Percentiles rank a stretch among this genome's conserved stretches.
Conservation (phyloP, 2,888 invertebrate species). For the Parasteatoda lunata region DNA sequence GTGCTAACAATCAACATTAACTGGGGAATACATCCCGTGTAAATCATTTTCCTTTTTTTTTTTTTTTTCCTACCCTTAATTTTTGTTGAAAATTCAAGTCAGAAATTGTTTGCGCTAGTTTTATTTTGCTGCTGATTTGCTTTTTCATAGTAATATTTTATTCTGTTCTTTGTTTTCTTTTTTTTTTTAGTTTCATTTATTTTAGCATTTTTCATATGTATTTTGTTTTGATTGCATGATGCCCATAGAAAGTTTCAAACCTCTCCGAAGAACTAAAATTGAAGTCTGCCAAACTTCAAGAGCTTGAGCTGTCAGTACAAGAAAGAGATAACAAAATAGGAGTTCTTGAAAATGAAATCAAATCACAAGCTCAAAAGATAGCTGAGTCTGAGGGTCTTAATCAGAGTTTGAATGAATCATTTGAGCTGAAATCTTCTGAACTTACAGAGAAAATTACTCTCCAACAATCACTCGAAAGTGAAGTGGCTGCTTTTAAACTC, state of each 20-base stretch:
- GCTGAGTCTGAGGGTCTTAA: conserved; percentile 16
- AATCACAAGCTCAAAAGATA: conserved; percentile 21
- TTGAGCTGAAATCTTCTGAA: conserved; percentile 28
- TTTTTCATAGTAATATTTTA: too few species aligned
- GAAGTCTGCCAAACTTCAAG: conserved; percentile 28
- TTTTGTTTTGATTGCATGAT: too few species aligned
- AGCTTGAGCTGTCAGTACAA: conserved; percentile 23
- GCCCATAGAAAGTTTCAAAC: conserved; percentile 34
- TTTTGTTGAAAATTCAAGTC: too few species aligned
- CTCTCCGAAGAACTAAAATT: conserved; percentile 38
- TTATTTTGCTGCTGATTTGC: too few species aligned
- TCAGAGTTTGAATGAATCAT: conserved; percentile 12
- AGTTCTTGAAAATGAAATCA: conserved; percentile 17
- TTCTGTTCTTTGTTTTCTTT: too few species aligned
- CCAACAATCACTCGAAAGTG: conserved; percentile 35
- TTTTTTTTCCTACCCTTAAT: too few species aligned
- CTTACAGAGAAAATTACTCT: conserved; percentile 18
- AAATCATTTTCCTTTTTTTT: too few species aligned
- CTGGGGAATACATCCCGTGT: too few species aligned
- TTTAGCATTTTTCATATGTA: too few species aligned
- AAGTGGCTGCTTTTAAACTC: conserved; percentile 23
- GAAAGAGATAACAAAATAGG: conserved; percentile 37
- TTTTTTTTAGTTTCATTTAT: too few species aligned
- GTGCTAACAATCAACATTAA: too few species aligned
- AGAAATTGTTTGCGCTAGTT: too few species aligned